Base-by-base conservation (phyloP, 2,888 invertebrate genomes). In the Micoletzkya japonica region DNA sequence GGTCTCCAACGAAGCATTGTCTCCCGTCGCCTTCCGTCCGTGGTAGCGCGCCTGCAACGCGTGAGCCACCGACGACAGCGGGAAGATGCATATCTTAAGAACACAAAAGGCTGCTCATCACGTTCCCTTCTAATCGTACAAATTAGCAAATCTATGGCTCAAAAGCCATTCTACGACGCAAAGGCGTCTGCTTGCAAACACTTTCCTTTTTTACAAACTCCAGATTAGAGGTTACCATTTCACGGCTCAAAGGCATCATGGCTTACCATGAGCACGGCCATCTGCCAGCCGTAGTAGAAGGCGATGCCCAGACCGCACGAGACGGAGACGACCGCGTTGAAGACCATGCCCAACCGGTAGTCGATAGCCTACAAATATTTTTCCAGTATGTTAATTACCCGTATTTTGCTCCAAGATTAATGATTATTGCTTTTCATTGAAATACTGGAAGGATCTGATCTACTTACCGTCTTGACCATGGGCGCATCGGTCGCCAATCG, bases 201-300 rank as follows among this genome's bases (percentile, higher is more conserved):
- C n/a, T n/a, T n/a, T n/a, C n/a, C n/a, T n/a, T n/a, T n/a, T n/a
- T n/a, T n/a, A n/a, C n/a, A n/a, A n/a, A n/a, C n/a, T n/a, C n/a
- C n/a, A n/a, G n/a, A n/a, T n/a, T n/a, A n/a, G n/a, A n/a, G n/a
- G n/a, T n/a, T n/a, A n/a, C n/a, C n/a, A n/a, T n/a, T n/a, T n/a
- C n/a, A n/a, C n/a, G n/a, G n/a, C n/a, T n/a, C n/a, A n/a, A n/a
- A n/a, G n/a, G n/a, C 20, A 20, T 44, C 10, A 44, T 44, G 20
- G 44, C 20, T 10, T 30, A 86, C 70, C 30, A 88, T 82, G 30
- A 76, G 58, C n/a, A 76, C n/a, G 1, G 87, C 86, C 71, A 88
- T 79, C 72, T 87, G 82, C 87, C 87, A 87, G 69, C 87, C 85
- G 75, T 85, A 87, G 59, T 86, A 74, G 74, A 88, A 86, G 0